Conservation (phyloP, 2,113 vertebrate species). For the Acanthochromis polyacanthus region DNA sequence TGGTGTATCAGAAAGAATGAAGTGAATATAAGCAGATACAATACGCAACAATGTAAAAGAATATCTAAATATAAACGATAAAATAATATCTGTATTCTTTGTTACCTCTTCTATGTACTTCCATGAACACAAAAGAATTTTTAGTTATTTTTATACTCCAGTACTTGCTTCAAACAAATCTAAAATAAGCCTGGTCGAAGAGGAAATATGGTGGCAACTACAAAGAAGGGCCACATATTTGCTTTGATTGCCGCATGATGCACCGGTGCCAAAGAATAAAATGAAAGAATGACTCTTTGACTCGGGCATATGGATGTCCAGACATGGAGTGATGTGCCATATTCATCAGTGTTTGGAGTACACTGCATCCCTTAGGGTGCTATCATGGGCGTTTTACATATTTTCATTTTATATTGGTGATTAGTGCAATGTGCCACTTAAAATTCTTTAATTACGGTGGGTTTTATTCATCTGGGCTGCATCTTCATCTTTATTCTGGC, state of each 20-base stretch:
- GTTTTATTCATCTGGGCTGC: neutral
- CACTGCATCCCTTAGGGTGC: neutral
- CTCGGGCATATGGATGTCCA: neutral
- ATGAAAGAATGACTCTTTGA: neutral
- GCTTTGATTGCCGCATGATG: neutral
- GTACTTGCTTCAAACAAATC: conserved; percentile 4
- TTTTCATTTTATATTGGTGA: neutral
- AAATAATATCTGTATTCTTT: neutral
- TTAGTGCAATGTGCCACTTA: conserved; percentile 9
- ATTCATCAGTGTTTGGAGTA: neutral
- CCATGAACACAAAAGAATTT: neutral
- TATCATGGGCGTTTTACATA: conserved; percentile 5
- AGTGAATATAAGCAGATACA: neutral
- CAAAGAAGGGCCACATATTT: neutral
- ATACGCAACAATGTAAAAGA: neutral
- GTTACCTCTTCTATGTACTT: conserved; percentile 3
- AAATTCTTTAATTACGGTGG: neutral
- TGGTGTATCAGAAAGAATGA: too few relatives aligned
- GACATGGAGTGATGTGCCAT: neutral
- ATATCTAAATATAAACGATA: neutral
- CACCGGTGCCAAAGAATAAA: neutral
- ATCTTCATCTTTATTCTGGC: conserved; percentile 11
- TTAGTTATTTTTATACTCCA: neutral
- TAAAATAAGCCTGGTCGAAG: neutral
- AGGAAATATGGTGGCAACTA: neutral